phyloP scores from a whole-genome alignment of 2,113 vertebrate species.

The Scopus umbretta region DNA sequence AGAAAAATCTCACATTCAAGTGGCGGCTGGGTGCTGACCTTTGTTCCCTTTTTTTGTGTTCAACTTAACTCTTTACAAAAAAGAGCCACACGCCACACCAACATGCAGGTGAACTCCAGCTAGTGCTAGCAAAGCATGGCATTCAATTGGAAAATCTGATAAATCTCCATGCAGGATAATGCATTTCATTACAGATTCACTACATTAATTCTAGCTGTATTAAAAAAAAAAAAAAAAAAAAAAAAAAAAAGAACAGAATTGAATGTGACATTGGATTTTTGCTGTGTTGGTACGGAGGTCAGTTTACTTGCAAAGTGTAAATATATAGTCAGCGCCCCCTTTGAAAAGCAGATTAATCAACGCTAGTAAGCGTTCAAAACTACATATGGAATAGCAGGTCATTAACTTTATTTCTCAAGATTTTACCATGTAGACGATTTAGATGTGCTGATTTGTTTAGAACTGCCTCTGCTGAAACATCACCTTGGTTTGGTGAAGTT shows the following conservation, averaged over 20 bases:
- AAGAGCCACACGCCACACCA: conserved; percentile 89
- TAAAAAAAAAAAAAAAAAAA: conserved; percentile 12
- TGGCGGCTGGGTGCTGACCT: conserved; percentile 99
- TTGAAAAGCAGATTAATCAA: conserved; percentile 71
- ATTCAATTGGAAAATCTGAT: conserved; percentile 93
- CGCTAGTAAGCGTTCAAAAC: conserved; percentile 62
- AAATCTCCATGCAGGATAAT: conserved; percentile 82
- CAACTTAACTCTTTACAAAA: conserved; percentile 98
- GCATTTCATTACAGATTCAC: conserved; percentile 88
- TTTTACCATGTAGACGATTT: conserved; percentile 23
- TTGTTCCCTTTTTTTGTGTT: conserved; percentile 98
- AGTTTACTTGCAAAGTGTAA: conserved; percentile 64
- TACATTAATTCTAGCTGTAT: conserved; percentile 77
- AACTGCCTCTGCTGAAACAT: conserved; percentile 48
- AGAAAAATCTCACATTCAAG: conserved; percentile 98
- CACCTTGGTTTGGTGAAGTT: conserved; percentile 22
- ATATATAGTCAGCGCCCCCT: conserved; percentile 65
- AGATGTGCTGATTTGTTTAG: conserved; percentile 42
- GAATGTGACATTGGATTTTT: conserved; percentile 73
- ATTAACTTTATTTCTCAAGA: conserved; percentile 46
- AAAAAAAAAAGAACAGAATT: conserved; percentile 43
- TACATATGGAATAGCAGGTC: conserved; percentile 55
- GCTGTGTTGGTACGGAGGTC: conserved; percentile 66
- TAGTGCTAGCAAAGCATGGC: conserved; percentile 84
- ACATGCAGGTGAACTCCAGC: conserved; percentile 92